These are phyloP conservation scores for Edolisoma coerulescens DNA, from an alignment of 2,113 vertebrate species.

Conservation along the genomic window DNA sequence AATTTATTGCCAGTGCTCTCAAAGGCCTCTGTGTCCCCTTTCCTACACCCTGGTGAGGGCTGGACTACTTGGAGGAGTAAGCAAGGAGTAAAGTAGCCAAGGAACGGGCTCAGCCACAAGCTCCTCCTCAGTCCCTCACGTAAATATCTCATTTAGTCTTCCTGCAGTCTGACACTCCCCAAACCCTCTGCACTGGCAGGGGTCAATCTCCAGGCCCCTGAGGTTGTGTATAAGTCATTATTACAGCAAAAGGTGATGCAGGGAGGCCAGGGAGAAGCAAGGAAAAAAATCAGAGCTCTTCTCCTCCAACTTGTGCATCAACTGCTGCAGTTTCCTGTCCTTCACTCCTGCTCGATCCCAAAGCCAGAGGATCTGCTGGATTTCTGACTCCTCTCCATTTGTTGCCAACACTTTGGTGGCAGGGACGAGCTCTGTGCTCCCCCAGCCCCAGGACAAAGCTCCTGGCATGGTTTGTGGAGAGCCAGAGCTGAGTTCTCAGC, in stretches of 20 bases:
- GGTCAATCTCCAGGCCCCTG: background rate
- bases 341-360: background rate
- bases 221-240: rapidly evolving
- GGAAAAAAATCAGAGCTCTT: background rate
- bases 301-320: background rate
- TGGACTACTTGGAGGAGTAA: rapidly evolving
- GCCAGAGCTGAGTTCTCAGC: background rate
- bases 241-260: background rate
- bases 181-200: background rate
- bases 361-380: background rate
- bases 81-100: background rate
- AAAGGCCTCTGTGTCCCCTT: background rate
- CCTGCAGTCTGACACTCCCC: background rate
- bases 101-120: background rate
- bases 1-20: background rate
- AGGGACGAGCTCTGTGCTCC: background rate
- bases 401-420: background rate
- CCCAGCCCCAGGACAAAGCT: background rate
- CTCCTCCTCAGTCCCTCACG: background rate
- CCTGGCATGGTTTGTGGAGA: background rate
- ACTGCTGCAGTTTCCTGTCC: background rate
- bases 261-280: background rate
- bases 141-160: background rate
- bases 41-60: background rate
- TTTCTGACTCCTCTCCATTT: background rate